Base-by-base conservation (phyloP, 1,140 invertebrate species). In the Drosophila sechellia region DNA sequence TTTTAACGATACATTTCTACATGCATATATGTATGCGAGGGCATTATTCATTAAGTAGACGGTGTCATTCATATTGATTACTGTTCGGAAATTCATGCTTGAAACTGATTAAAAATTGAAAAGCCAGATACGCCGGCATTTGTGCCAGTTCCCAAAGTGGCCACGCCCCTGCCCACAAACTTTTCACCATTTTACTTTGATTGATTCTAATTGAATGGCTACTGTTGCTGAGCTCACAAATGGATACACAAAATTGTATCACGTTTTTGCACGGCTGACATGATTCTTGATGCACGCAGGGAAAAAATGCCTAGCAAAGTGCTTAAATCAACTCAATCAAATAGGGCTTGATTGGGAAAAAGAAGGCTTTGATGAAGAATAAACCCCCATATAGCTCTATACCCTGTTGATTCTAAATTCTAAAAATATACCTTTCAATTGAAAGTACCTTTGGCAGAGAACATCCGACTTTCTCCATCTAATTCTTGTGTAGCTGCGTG, bases 191-290 rank as follows among this genome's bases (percentile, higher is more conserved):
- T 39, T n/a, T 31, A 43, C 53, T 77, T 68, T 65, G 69, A 87
- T 81, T 86, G 75, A 58, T 69, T 55, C 54, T 87, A 86, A 86
- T 87, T 86, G 75, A 72, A 79, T 48, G 37, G 55, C 46, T 56
- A 45, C 55, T 34, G 68, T 66, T 53, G 50, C 50, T 25, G 43
- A 15, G 43, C 52, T 53, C 27, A 34, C 17, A 54, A 17, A 13
- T 50, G 49, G 55, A 43, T 37, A 65, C 46, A 61, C 46, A 77
- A 22, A 58, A 22, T 39, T 61, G 31, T 66, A 61, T 61, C 83
- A 86, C 81, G 81, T 85, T 86, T 87, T 81, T 81, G 74, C 75
- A 81, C 70, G 83, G 46, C 75, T 71, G 75, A 79, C 83, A 69
- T 66, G 63, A 66, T 61, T 63, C 49, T 34, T 17, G 34, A 17